Evolutionary conservation across 2,797 vertebrate genomes (phyloP).

Genomic region (Sitta carolinensis): DNA sequence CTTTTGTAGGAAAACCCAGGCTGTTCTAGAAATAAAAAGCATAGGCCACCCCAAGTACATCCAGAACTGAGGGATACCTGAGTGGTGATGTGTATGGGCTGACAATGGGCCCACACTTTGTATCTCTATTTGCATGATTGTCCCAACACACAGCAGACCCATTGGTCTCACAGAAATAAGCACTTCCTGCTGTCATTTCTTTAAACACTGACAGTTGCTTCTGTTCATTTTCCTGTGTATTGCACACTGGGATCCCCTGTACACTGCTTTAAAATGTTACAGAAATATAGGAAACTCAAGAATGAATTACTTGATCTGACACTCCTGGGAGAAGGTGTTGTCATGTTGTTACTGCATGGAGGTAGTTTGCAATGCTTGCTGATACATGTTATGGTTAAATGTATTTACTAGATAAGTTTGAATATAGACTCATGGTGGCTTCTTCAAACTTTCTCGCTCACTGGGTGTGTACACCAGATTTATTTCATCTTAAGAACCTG

Average conservation of each 20-base stretch:
- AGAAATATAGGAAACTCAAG: not conserved
- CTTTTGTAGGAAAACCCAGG: not conserved
- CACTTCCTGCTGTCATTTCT: not conserved
- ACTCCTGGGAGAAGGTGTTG: not conserved
- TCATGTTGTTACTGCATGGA: not conserved
- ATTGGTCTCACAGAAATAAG: not conserved
- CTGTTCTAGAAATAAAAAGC: not conserved
- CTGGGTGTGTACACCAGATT: fast-evolving
- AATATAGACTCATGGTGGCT: not conserved
- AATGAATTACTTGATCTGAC: not conserved
- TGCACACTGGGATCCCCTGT: not conserved
- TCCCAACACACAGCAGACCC: not conserved
- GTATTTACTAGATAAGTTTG: not conserved
- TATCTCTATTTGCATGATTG: not conserved
- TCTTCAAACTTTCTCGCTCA: not conserved
- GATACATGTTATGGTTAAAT: not conserved
- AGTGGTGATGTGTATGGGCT: not conserved
- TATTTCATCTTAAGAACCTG: not conserved
- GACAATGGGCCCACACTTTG: not conserved
- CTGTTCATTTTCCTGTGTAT: not conserved
- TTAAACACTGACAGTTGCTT: not conserved
- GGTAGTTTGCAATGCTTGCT: not conserved
- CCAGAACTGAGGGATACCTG: not conserved
- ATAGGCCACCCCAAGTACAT: not conserved
- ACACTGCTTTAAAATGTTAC: not conserved